Base-by-base conservation (phyloP, 2,888 invertebrate species). In the Coelinius sp. region DNA sequence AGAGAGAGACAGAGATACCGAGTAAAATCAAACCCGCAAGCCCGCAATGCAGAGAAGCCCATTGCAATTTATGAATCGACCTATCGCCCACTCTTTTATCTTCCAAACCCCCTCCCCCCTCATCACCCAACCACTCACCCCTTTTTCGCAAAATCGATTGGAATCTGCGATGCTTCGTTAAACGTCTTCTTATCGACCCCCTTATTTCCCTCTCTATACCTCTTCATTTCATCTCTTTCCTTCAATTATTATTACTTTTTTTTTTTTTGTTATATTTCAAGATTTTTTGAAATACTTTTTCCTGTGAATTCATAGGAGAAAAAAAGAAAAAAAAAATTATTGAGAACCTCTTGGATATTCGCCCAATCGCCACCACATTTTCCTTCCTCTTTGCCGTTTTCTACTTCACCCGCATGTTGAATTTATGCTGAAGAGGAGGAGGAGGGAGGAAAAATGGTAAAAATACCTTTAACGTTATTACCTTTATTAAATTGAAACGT, bases 341-440 rank as follows among this genome's bases (percentile, higher is more conserved):
- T 63, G 72, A 82, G 81, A 82, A 81, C 81, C 79, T 85, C 82
- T 86, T 86, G 86, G 86, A 86, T 81, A 77, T 76, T 77, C 77
- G 86, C 86, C 86, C 85, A 86, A 85, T 85, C 82, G 84, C 82
- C 79, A 84, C 84, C 86, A 84, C 85, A 84, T 84, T 81, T 83
- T 78, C n/a, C 76, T 77, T 75, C 76, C 71, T 74, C 70, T 67
- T 79, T 81, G 79, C 79, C 79, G 79, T 49, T 35, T 68, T 35
- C 44, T 52, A 20, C 68, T 52, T 25, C 49, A 22, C 46, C 69
- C 46, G 53, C 31, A 59, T 35, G 31, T 70, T 69, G 52, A 67
- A 70, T 70, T 63, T 53, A 68, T 56, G 52, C 71, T 25, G 68
- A 52, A 66, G 64, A 68, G n/a, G 59, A 52, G 71, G 69, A 68